Base-by-base conservation (phyloP, 2,113 vertebrate genomes). In the Psettodes erumei region DNA sequence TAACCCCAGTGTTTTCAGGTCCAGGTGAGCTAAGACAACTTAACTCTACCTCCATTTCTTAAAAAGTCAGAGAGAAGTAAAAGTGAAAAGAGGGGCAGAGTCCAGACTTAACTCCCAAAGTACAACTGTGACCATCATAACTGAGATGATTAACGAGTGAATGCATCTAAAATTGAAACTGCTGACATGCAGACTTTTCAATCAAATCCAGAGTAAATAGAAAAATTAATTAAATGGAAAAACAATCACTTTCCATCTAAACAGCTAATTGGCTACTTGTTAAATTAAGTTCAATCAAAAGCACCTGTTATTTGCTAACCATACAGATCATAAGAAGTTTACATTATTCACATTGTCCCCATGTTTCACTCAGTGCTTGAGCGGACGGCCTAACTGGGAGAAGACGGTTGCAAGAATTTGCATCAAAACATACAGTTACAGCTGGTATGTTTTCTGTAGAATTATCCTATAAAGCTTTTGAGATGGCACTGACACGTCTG, bases 361-460 rank as follows among this genome's bases (percentile, higher is more conserved):
- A 33, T 16, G 62, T 45, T 54, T 73, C 21, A 42, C 23, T 21
- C 33, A 13, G 15, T 12, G 25, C 4, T 27, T 58, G 32, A 59
- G 4, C 32, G 40, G 23, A 48, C 2, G 27, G 38, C 37, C 9
- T 19, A 38, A 32, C 18, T 32, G 32, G 21, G 21, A 42, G 45
- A 27, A 35, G 21, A 37, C 21, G 33, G 13, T 25, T n/a, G n/a
- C n/a, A n/a, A n/a, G n/a, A n/a, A n/a, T n/a, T n/a, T n/a, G n/a
- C n/a, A n/a, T n/a, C n/a, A n/a, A 38, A 47, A 63, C 18, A 12
- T 53, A 42, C 43, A 28, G 60, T 43, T 37, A 59, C 37, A n/a
- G 9, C 23, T 32, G 13, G 12, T 25, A 10, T 38, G 16, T 53
- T 63, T 67, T 50, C 15, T 42, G 8, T 35, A 5, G 30, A 55